These are phyloP conservation scores for Drosophila nr. medialis DNA, from an alignment of 2,888 invertebrate species.

Conservation along the genomic window DNA sequence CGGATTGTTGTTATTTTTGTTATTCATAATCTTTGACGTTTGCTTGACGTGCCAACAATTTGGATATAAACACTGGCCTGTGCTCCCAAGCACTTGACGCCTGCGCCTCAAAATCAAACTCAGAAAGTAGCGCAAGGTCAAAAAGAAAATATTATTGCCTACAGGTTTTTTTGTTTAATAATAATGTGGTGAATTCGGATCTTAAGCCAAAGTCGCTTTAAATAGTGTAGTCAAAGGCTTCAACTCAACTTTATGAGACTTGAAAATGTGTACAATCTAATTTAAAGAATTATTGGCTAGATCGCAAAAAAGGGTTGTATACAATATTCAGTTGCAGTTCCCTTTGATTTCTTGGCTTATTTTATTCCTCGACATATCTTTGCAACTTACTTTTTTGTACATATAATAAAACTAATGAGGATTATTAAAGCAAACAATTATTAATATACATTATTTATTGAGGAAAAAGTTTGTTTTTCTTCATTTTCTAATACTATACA, in stretches of 20 bases:
- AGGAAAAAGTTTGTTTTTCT: too few species aligned
- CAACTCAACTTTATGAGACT: not conserved
- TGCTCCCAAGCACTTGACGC: constrained; percentile 44
- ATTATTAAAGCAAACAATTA: too few species aligned
- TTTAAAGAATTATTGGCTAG: not conserved
- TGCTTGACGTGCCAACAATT: constrained; percentile 21
- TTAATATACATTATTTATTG: too few species aligned
- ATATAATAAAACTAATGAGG: too few species aligned
- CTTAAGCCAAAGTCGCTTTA: not conserved
- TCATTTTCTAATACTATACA: too few species aligned
- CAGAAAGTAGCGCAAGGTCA: constrained; percentile 51
- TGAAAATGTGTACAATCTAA: not conserved
- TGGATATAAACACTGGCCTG: constrained; percentile 8
- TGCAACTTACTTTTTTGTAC: not conserved
- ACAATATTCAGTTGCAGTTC: not conserved
- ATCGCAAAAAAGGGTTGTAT: not conserved
- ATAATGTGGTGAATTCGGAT: not conserved
- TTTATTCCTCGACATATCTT: not conserved
- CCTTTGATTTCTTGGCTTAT: not conserved
- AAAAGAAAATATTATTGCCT: constrained; percentile 31
- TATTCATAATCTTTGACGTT: constrained; percentile 42
- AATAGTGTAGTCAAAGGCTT: not conserved
- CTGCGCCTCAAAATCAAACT: constrained; percentile 24
- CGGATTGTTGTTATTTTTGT: constrained; percentile 44
- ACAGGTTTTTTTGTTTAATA: not conserved